Percentiles rank a stretch among this genome's conserved stretches.
Evolutionary conservation across 2,888 invertebrate species (phyloP).

Genomic region (Caenorhabditis angaria): DNA sequence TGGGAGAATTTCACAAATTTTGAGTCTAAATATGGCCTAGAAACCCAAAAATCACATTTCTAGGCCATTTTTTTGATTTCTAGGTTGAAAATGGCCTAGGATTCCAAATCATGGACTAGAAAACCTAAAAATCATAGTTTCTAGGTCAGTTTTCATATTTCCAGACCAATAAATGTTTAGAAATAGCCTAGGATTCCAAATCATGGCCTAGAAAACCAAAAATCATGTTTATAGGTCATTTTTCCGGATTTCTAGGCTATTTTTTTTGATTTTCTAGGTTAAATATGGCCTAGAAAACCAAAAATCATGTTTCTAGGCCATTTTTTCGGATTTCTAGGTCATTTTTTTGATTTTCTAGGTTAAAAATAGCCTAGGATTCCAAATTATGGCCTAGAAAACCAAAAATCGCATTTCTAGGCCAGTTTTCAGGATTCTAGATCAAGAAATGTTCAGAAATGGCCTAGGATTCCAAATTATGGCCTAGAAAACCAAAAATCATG

Average conservation of each 20-base stretch:
- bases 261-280: neutral
- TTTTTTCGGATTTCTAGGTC: too few species aligned
- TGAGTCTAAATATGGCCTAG: too few species aligned
- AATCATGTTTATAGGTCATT: too few species aligned
- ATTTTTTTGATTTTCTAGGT: too few species aligned
- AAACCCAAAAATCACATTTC: neutral
- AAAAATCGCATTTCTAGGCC: neutral
- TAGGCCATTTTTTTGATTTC: neutral
- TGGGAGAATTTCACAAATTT: too few species aligned
- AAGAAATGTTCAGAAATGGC: too few species aligned
- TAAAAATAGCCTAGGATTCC: neutral
- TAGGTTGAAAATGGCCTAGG: neutral
- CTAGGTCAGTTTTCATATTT: too few species aligned
- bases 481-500: too few species aligned
- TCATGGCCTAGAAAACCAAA: too few species aligned
- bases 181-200: neutral
- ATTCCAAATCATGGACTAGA: neutral
- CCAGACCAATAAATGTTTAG: neutral
- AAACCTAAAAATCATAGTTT: neutral
- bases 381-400: neutral
- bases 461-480: too few species aligned
- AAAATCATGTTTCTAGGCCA: too few species aligned
- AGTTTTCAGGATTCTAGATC: neutral
- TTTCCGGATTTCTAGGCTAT: neutral
- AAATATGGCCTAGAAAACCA: neutral